A percentile compares a stretch with the other conserved stretches of the same genome.
phyloP scores from a whole-genome alignment of 2,797 vertebrate species.

The Phalloptychus januarius region DNA sequence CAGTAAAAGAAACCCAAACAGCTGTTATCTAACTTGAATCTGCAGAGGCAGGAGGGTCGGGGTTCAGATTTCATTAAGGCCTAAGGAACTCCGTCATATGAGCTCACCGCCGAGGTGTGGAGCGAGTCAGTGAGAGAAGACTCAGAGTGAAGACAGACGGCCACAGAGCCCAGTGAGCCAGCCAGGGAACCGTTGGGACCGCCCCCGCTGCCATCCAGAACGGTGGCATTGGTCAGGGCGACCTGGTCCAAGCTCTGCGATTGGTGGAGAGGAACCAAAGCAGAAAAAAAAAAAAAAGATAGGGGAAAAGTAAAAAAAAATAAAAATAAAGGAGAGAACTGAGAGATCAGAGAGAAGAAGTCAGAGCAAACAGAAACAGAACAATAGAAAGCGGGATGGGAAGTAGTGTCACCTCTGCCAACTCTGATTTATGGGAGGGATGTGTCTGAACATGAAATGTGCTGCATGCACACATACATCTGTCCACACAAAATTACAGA shows the following conservation, averaged over 20 bases:
- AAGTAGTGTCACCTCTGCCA: conserved; percentile 41
- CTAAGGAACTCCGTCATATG: conserved; percentile 9
- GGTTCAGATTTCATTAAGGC: conserved; percentile 20
- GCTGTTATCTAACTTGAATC: conserved; percentile 35
- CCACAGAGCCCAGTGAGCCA: conserved; percentile 87
- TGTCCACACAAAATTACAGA: conserved; percentile 16
- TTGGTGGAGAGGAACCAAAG: conserved; percentile 80
- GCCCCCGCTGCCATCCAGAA: conserved; percentile 85
- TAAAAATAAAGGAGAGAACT: conserved; percentile 80
- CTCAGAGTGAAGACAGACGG: conserved; percentile 94
- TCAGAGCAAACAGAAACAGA: conserved; percentile 60
- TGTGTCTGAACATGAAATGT: conserved; percentile 59
- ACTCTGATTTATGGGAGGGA: conserved; percentile 38
- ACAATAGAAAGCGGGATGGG: conserved; percentile 35
- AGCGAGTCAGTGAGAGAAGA: conserved; percentile 93
- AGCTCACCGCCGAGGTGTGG: conserved; percentile 94
- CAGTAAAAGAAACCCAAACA: conserved; percentile 38
- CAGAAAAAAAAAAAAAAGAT: conserved; percentile 78
- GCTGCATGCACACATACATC: conserved; percentile 4
- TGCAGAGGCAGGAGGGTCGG: conserved; percentile 16
- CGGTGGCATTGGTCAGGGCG: conserved; percentile 83
- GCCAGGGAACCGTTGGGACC: conserved; percentile 90
- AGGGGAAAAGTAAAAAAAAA: conserved; percentile 69
- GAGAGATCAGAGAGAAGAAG: conserved; percentile 73
- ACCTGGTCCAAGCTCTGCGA: conserved; percentile 88